These are phyloP conservation scores for Epinephelus moara DNA, from an alignment of 2,113 vertebrate species.

Conservation along the genomic window DNA sequence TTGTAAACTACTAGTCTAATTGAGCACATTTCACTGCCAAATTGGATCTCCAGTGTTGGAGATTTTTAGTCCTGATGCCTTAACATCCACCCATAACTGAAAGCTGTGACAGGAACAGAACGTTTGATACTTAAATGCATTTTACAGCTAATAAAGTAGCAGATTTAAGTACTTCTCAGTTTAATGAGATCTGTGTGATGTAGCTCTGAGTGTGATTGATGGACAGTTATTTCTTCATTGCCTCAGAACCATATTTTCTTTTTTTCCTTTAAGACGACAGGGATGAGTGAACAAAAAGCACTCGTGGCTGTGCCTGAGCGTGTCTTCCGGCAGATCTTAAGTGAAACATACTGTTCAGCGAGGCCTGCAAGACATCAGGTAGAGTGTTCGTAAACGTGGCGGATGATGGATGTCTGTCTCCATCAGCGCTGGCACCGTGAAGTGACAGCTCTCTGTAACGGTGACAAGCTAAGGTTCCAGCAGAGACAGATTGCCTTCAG, in stretches of 20 bases:
- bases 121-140: slow-evolving; percentile 33
- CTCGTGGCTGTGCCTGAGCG: slow-evolving; percentile 26
- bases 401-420: slow-evolving; percentile 77
- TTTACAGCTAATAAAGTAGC: slow-evolving; percentile 26
- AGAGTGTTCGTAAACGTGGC: slow-evolving; percentile 40
- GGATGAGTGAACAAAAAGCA: slow-evolving; percentile 54
- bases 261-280: slow-evolving; percentile 43
- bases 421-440: slow-evolving; percentile 64
- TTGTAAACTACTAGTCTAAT: background rate
- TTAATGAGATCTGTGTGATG: slow-evolving; percentile 53
- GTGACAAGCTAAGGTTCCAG: slow-evolving; percentile 77
- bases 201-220: slow-evolving; percentile 60
- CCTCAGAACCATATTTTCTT: slow-evolving; percentile 6
- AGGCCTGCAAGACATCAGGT: slow-evolving; percentile 68
- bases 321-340: slow-evolving; percentile 60
- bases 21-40: background rate
- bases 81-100: slow-evolving; percentile 12
- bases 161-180: slow-evolving; percentile 21
- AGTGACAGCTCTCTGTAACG: slow-evolving; percentile 79
- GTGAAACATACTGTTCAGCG: slow-evolving; percentile 56
- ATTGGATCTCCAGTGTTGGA: background rate
- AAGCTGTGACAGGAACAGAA: slow-evolving; percentile 19
- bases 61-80: background rate
- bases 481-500: slow-evolving; percentile 82
- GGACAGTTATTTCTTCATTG: slow-evolving; percentile 53